Conservation (phyloP, 1,140 invertebrate genomes). For the Drosophila ficusphila region DNA sequence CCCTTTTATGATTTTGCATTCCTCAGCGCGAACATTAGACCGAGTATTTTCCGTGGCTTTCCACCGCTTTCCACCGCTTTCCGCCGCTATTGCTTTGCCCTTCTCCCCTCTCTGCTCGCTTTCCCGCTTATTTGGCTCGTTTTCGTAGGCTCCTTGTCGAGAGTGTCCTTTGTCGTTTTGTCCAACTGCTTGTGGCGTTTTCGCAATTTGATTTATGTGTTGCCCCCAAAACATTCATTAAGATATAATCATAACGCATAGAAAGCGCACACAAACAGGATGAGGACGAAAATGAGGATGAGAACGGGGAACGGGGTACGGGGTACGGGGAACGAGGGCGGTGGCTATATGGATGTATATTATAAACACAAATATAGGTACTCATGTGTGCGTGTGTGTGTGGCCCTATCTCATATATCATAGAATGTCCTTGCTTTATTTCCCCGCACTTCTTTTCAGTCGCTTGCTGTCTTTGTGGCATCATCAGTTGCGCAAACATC, state of each 20-base stretch:
- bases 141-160: constrained; percentile 21
- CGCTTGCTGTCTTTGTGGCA: constrained; percentile 29
- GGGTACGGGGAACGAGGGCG: too few relatives aligned
- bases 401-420: constrained; percentile 23
- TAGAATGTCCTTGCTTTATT: constrained; percentile 11
- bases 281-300: too few relatives aligned
- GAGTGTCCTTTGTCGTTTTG: constrained; percentile 49
- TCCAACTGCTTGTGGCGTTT: constrained; percentile 71
- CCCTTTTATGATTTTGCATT: constrained; percentile 71
- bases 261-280: constrained; percentile 26
- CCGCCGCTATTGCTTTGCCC: too few relatives aligned
- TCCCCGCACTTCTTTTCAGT: neutral
- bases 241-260: constrained; percentile 78
- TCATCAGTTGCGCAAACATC: constrained; percentile 44
- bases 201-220: constrained; percentile 80
- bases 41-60: constrained; percentile 3
- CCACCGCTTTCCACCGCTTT: too few relatives aligned
- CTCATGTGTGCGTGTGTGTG: neutral
- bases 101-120: neutral
- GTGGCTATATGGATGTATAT: constrained; percentile 14
- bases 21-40: constrained; percentile 63
- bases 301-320: too few relatives aligned
- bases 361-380: neutral
- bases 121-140: constrained; percentile 21
- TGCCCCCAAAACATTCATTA: constrained; percentile 78